Evolutionary conservation across 2,888 invertebrate genomes (phyloP).

Genomic region (Pantelozetes paolii): DNA sequence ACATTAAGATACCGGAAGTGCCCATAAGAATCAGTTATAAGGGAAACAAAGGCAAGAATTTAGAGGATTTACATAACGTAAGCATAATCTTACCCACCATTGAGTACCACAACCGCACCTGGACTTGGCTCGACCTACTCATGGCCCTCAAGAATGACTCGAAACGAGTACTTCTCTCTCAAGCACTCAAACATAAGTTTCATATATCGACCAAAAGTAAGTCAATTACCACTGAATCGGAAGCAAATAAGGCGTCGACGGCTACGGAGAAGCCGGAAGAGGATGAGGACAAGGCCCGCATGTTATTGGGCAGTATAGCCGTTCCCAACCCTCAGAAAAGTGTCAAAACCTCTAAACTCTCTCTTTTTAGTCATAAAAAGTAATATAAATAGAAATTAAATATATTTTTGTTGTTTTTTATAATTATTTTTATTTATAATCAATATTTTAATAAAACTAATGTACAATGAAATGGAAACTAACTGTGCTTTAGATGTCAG

Average conservation of each 20-base stretch:
- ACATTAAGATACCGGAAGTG: constrained; percentile 96
- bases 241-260: constrained; percentile 20
- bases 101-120: constrained; percentile 98
- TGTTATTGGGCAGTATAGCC: constrained; percentile 41
- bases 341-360: constrained; percentile 22
- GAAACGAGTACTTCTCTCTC: constrained; percentile 75
- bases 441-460: background rate
- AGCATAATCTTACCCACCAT: constrained; percentile 88
- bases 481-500: constrained; percentile 37
- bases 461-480: background rate
- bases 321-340: constrained; percentile 35
- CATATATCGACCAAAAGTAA: constrained; percentile 38
- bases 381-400: background rate
- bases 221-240: background rate
- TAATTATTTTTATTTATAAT: background rate
- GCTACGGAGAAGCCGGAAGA: constrained; percentile 24
- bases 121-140: constrained; percentile 98
- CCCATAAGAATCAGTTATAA: constrained; percentile 85
- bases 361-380: constrained; percentile 37
- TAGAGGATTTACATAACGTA: constrained; percentile 91
- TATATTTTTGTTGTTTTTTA: background rate
- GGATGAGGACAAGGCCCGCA: constrained; percentile 43
- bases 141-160: constrained; percentile 92
- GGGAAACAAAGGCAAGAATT: constrained; percentile 97
- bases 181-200: constrained; percentile 54